Base-by-base conservation (phyloP, 35 echinoderm and acorn worm species). In the Ptychodera flava region DNA sequence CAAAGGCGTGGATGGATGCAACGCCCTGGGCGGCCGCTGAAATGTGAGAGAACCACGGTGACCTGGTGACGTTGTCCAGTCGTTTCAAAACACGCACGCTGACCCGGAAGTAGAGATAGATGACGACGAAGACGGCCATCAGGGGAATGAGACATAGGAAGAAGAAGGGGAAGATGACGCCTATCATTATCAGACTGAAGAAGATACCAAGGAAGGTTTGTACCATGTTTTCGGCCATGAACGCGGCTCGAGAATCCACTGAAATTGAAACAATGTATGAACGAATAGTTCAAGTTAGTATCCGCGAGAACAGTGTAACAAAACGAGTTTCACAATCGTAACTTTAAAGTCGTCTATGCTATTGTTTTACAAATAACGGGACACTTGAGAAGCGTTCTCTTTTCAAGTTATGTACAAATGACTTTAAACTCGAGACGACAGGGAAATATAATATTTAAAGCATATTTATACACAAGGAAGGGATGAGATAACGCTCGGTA, bases 11-110 rank as follows among this genome's bases (percentile, higher is more conserved):
- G 32, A 99, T 90, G 16, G 96, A 92, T 30, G 96, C 33, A 29
- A 99, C 86, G 12, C 96, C 96, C 35, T 91, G 90, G 38, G 89
- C 93, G 0, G 96, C 92, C 16, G 96, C 93, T 27, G 87, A 86
- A 79, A 99, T 99, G 83, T 99, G 96, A 6, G 96, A 99, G 83
- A 94, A 99, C 93, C 93, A 99, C 0, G 96, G 96, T n/a, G 93
- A 94, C 30, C 92, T 89, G 16, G 90, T 92, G 32, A 99, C 77
- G 90, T 99, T 99, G 77, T 99, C 96, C 22, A 99, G 85, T 16
- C 93, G 85, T 81, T 99, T 99, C 27, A 99, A 35, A 78, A 94
- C 93, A 79, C 93, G 91, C 53, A 99, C 89, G 34, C 89, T 90
- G 16, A 85, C 30, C 1, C 96, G 96, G 52, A 94, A 99, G 36